Base-by-base conservation (phyloP, 64 coral and sea anemone species). In the Orbicella faveolata region DNA sequence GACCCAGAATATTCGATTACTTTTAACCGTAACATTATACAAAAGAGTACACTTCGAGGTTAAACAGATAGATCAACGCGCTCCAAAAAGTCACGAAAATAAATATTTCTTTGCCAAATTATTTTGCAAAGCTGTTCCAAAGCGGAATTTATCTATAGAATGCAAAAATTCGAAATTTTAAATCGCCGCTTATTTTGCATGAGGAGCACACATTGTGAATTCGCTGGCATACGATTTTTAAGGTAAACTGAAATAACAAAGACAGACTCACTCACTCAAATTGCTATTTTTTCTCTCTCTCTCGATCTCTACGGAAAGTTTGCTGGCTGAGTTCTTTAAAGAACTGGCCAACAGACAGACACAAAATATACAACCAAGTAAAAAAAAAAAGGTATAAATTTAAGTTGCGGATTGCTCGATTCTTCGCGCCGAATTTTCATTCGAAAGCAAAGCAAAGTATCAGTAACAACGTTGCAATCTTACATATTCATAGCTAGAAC, bases 1-100 rank as follows among this genome's bases (percentile, higher is more conserved):
- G 36, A 36, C 63, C 82, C 68, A 85, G 82, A 85, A 85, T 85
- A 85, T 85, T 85, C 82, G 51, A 85, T 85, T 85, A 85, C 82
- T 85, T 85, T 85, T 85, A 52, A 72, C 35, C 82, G 82, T 85
- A 85, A 85, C 82, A 85, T 85, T 85, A 85, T 85, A 85, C 82
- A 85, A 85, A 85, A 85, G 82, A 85, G 82, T 85, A 85, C 82
- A 85, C 82, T 85, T 85, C 68, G 25, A 25, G 82, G 82, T 85
- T 85, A 85, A 85, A 72, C 64, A 52, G 64, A 85, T 72, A 85
- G 82, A 72, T 85, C 65, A 85, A 19, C 20, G 82, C 82, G 17
- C 14, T 48, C 36, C 34, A 36, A 37, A 41, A 53, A 85, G 82
- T 85, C 82, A 85, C 82, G 82, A 53, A 85, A 85, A 85, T 73